Percentiles rank a stretch among this genome's conserved stretches.
These are phyloP conservation scores for Malurus cyaneus DNA, from an alignment of 2,113 vertebrate genomes.

Conservation along the genomic window DNA sequence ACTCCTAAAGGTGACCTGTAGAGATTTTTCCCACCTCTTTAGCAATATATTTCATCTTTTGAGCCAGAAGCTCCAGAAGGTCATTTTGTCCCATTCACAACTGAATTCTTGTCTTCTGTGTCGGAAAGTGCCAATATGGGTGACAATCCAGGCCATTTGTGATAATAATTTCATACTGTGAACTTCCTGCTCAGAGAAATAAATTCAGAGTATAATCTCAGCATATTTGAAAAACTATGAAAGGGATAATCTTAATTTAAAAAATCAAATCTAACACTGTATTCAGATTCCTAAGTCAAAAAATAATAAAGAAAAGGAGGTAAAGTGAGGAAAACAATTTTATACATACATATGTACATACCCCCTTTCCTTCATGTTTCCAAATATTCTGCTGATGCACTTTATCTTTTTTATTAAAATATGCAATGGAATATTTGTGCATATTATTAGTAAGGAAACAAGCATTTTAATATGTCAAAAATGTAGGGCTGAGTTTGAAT, in stretches of 20 bases:
- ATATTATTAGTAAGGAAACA: not conserved
- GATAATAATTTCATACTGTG: not conserved
- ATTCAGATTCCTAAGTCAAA: not conserved
- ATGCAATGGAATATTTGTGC: not conserved
- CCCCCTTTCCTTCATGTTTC: not conserved
- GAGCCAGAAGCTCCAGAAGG: not conserved
- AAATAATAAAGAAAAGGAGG: not conserved
- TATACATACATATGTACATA: no score
- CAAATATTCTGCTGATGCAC: not conserved
- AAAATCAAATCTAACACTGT: not conserved
- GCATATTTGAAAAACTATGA: not conserved
- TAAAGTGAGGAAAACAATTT: not conserved
- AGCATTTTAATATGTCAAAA: not conserved
- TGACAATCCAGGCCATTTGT: not conserved
- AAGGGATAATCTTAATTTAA: not conserved
- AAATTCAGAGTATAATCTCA: not conserved
- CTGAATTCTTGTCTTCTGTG: not conserved
- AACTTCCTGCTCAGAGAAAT: not conserved
- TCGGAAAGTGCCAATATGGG: not conserved
- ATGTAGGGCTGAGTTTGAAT: not conserved
- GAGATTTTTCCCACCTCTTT: not conserved
- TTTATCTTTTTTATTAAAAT: not conserved
- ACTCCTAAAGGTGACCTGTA: not conserved
- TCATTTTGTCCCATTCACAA: not conserved
- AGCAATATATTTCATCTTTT: not conserved